phyloP scores from a whole-genome alignment of 2,113 vertebrate genomes.

The Engystomops pustulosus region DNA sequence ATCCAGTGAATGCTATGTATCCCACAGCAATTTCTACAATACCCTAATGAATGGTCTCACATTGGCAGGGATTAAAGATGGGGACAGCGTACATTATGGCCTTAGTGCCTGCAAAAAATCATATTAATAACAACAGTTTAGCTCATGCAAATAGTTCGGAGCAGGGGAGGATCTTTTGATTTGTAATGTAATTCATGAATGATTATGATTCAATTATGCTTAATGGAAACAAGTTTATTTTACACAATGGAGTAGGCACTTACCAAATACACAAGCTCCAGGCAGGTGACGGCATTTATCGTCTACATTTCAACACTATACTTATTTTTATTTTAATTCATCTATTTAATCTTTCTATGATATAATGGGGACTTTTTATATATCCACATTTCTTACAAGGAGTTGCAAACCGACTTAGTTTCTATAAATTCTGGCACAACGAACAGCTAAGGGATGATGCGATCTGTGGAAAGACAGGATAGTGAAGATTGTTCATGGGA shows the following conservation, averaged over 20 bases:
- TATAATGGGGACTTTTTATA: constrained; percentile 45
- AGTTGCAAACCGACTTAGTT: not conserved
- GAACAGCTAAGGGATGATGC: not conserved
- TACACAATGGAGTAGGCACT: constrained; percentile 51
- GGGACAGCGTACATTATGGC: constrained; percentile 47
- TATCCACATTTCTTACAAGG: not conserved
- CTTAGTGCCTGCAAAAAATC: constrained; percentile 10
- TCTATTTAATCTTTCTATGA: constrained; percentile 35
- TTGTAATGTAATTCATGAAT: constrained; percentile 44
- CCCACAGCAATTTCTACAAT: constrained; percentile 34
- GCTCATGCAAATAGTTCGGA: constrained; percentile 50
- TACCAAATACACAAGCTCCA: constrained; percentile 44
- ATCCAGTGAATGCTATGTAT: constrained; percentile 24
- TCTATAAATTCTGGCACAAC: not conserved
- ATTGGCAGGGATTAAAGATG: constrained; percentile 34
- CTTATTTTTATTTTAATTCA: constrained; percentile 50
- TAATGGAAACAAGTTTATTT: constrained; percentile 56
- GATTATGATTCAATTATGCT: constrained; percentile 52
- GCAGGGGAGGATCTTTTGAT: constrained; percentile 30
- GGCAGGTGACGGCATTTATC: constrained; percentile 49
- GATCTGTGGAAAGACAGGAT: not conserved
- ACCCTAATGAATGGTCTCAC: constrained; percentile 46
- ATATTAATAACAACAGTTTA: constrained; percentile 53
- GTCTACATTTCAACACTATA: constrained; percentile 22
- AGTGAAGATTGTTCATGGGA: not conserved